Percentiles rank a stretch among this genome's conserved stretches.
phyloP scores from a whole-genome alignment of 2,113 vertebrate species.

The Pedetes capensis region DNA sequence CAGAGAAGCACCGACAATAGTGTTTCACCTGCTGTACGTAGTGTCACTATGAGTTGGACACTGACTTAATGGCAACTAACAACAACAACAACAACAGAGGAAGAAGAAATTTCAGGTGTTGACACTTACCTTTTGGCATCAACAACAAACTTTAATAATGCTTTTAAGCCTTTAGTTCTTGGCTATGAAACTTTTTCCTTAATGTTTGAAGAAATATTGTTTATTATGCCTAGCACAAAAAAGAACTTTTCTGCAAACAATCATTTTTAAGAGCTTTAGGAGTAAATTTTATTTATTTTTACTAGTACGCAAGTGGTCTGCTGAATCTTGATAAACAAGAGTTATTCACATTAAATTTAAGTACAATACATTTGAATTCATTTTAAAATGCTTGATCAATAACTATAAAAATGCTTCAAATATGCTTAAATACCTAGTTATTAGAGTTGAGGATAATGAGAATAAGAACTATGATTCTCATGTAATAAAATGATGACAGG shows the following conservation, averaged over 20 bases:
- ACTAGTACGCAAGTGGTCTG: background rate
- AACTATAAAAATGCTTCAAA: background rate
- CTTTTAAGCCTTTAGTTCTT: background rate
- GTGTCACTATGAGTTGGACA: too few relatives aligned
- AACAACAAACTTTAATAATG: background rate
- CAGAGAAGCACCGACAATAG: too few relatives aligned
- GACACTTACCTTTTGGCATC: background rate
- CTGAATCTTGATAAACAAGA: background rate
- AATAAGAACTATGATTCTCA: background rate
- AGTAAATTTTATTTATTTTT: constrained; percentile 19
- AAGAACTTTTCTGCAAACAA: too few relatives aligned
- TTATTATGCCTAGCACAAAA: background rate
- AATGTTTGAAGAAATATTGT: background rate
- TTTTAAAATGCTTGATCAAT: background rate
- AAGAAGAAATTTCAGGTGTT: background rate
- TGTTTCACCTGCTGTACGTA: too few relatives aligned
- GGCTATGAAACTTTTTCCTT: background rate
- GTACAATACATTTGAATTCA: background rate
- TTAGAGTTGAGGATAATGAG: background rate
- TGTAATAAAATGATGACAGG: background rate
- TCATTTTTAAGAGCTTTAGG: background rate
- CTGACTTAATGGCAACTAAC: too few relatives aligned
- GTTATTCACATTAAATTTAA: background rate
- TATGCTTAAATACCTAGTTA: background rate
- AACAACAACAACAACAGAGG: too few relatives aligned